Evolutionary conservation across 2,888 invertebrate genomes (phyloP), one percentile per base, ranked within the genome.

Genomic region (Calameuta idolon): DNA sequence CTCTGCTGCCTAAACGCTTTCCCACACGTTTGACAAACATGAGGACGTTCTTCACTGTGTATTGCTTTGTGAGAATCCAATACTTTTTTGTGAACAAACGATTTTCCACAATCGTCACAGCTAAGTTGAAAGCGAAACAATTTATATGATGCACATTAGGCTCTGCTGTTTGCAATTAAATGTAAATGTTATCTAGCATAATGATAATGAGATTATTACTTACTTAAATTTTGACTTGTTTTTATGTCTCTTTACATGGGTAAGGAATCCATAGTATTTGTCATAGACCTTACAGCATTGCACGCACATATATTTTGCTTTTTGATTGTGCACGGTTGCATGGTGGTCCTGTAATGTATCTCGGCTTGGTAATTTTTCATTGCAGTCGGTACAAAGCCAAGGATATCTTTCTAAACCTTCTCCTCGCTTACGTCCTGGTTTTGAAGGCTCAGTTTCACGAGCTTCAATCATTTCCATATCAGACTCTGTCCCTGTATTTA

Each of bases 211-310:
- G 5, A 37, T 55, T 23, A 55, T 55, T 34, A 92, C 89, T 82
- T 93, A 93, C 92, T 91, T 77, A 89, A 93, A 95, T 92, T 94
- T 94, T 37, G 95, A 90, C 84, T 93, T 93, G 79, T 93, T 93
- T 82, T 94, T 93, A 88, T 95, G 95, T 74, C 93, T 92, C 81
- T 93, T 92, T 0, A 95, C 94, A 89, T 95, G 95, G 77, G 93
- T 93, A 11, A 95, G 88, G 87, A 95, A 95, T 5, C 93, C 93
- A 79, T 92, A 92, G 89, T 95, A 95, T 85, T 94, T 94, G 73
- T 93, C 93, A 82, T 93, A 93, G 23, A 94, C 93, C 83, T 94
- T 94, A 73, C 94, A 94, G 87, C 95, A 95, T 85, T 95, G 94
- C 33, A 94, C 93, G 87, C 95, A 96, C 85, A 93, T 93, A 85